phyloP scores from a whole-genome alignment of 2,888 invertebrate genomes.

The Drosophila maculinotata region DNA sequence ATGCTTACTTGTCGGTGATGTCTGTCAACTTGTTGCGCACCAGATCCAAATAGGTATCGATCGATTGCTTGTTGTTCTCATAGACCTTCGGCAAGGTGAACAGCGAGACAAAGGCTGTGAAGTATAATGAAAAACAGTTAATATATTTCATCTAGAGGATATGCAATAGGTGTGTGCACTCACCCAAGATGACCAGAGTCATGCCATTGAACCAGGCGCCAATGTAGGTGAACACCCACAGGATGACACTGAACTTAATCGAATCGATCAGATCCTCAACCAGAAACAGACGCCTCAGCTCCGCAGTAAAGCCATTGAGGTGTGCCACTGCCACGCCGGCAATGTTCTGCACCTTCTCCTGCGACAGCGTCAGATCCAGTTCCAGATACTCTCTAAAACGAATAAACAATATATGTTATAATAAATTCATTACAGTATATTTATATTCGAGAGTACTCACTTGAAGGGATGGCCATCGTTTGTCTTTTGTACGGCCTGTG shows the following conservation, averaged over 20 bases:
- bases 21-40: conserved; percentile 95
- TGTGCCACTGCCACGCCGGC: conserved; percentile 95
- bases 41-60: conserved; percentile 95
- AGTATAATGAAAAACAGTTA: conserved; percentile 81
- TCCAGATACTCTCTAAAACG: conserved; percentile 92
- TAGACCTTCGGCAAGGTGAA: conserved; percentile 98
- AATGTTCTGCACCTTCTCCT: conserved; percentile 95
- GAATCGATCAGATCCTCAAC: conserved; percentile 99
- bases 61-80: conserved; percentile 96
- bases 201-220: conserved; percentile 99
- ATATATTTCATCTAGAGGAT: conserved; percentile 24
- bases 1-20: conserved; percentile 93
- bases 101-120: conserved; percentile 93
- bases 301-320: conserved; percentile 91
- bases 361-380: conserved; percentile 93
- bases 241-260: conserved; percentile 96
- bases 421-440: not conserved
- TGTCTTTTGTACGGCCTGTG: conserved; percentile 98
- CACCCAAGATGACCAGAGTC: conserved; percentile 98
- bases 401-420: not conserved
- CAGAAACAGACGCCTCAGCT: conserved; percentile 96
- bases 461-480: conserved; percentile 99
- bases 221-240: conserved; percentile 98
- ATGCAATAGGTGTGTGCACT: conserved; percentile 3
- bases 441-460: conserved; percentile 86